Conservation (phyloP, 2,797 vertebrate genomes). For the Heliangelus exortis region DNA sequence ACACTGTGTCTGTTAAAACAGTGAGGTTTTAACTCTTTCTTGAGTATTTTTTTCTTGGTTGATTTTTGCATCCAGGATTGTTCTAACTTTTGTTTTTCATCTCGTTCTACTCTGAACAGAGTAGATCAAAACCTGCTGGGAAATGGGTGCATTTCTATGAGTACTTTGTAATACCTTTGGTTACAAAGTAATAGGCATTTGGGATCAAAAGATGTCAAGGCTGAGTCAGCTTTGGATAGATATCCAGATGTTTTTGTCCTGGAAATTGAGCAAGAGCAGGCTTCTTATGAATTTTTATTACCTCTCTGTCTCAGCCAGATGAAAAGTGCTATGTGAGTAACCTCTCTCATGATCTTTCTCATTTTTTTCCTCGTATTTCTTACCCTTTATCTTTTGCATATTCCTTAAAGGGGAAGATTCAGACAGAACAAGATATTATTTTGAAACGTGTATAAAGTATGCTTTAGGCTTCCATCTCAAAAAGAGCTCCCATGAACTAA, state of each 20-base stretch:
- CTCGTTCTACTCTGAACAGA: background rate
- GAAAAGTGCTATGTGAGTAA: slow-evolving; percentile 10
- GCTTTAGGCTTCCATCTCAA: background rate
- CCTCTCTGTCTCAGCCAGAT: slow-evolving; percentile 31
- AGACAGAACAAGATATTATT: background rate
- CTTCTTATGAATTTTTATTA: slow-evolving; percentile 40
- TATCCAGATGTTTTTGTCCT: background rate
- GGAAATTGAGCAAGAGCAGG: slow-evolving; percentile 43
- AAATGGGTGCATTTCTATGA: background rate
- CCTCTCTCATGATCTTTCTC: slow-evolving; percentile 53
- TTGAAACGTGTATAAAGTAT: background rate
- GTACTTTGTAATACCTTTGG: background rate
- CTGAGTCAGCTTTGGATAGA: slow-evolving; percentile 34
- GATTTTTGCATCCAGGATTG: background rate
- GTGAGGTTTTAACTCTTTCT: background rate
- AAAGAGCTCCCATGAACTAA: background rate
- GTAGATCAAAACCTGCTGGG: background rate
- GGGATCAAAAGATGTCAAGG: background rate
- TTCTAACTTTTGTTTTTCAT: background rate
- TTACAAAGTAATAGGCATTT: background rate
- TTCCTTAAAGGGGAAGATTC: slow-evolving; percentile 2
- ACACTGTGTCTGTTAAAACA: background rate
- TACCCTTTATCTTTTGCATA: background rate
- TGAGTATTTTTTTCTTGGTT: background rate
- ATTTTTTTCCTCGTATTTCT: background rate